phyloP scores from a whole-genome alignment of 2,888 invertebrate genomes.

The Zaprionus obscuricornis region DNA sequence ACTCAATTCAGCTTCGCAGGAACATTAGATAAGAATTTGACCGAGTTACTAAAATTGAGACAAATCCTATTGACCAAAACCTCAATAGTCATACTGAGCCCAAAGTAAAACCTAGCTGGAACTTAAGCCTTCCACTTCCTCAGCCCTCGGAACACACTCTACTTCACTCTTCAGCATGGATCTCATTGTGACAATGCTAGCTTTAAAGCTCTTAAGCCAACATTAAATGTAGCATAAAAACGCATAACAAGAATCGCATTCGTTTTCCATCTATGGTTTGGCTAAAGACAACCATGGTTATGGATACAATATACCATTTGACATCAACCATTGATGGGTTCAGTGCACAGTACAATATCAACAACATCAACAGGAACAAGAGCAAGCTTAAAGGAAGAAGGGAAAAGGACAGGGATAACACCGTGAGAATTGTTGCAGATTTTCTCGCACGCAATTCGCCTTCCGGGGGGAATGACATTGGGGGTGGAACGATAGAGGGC shows the following conservation, averaged over 20 bases:
- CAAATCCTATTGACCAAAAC: no score
- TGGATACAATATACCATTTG: slow-evolving; percentile 58
- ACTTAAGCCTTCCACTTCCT: no score
- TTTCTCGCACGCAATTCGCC: slow-evolving; percentile 68
- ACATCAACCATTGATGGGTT: slow-evolving; percentile 67
- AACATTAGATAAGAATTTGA: no score
- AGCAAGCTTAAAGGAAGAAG: slow-evolving; percentile 24
- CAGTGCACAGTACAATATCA: slow-evolving; percentile 60
- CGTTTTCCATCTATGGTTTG: slow-evolving; percentile 7
- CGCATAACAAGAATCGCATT: slow-evolving; percentile 70
- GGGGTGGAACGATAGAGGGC: neutral
- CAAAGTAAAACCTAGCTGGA: no score
- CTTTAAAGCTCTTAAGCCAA: slow-evolving; percentile 83
- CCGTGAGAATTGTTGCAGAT: slow-evolving; percentile 81
- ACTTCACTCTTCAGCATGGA: no score
- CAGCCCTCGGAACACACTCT: no score
- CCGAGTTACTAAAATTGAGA: no score
- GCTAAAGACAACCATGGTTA: slow-evolving; percentile 28
- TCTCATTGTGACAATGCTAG: slow-evolving; percentile 73
- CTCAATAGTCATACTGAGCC: no score
- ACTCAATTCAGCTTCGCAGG: no score
- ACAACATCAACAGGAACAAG: slow-evolving; percentile 38
- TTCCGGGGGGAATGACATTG: slow-evolving; percentile 20
- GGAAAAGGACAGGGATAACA: slow-evolving; percentile 32
- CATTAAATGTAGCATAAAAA: slow-evolving; percentile 83